phyloP scores from a whole-genome alignment of 2,888 invertebrate species.

The Meganola albula region DNA sequence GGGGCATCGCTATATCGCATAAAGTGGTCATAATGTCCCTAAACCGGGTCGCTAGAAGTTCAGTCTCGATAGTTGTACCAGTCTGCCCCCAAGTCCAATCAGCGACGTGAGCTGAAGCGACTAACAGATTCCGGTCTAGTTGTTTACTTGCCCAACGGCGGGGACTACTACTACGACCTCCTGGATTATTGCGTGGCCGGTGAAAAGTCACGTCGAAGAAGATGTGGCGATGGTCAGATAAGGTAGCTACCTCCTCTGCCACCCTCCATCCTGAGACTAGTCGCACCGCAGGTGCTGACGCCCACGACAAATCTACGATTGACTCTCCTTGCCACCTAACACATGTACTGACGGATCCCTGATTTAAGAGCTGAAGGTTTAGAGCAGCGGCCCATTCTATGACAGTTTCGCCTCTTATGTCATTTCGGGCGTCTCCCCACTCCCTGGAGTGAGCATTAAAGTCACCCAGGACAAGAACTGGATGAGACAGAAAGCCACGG shows the following conservation, averaged over 20 bases:
- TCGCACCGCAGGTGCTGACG: background rate
- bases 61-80: background rate
- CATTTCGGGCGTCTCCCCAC: background rate
- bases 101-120: too few species aligned
- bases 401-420: background rate
- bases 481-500: background rate
- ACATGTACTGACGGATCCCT: background rate
- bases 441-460: too few species aligned
- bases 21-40: background rate
- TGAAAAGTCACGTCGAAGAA: background rate
- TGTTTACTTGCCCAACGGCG: background rate
- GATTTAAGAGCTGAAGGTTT: background rate
- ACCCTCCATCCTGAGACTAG: background rate
- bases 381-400: background rate
- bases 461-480: background rate
- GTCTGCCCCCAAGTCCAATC: too few species aligned
- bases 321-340: slow-evolving; percentile 4
- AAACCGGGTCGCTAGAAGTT: background rate
- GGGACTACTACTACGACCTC: background rate
- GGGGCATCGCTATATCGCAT: background rate
- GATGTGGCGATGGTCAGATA: background rate
- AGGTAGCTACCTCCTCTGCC: background rate
- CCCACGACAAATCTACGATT: background rate
- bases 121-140: background rate
- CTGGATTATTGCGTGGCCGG: background rate